A percentile compares a stretch with the other conserved stretches of the same genome.
phyloP scores from a whole-genome alignment of 2,888 invertebrate genomes.

The Polyommatus iphigenia region DNA sequence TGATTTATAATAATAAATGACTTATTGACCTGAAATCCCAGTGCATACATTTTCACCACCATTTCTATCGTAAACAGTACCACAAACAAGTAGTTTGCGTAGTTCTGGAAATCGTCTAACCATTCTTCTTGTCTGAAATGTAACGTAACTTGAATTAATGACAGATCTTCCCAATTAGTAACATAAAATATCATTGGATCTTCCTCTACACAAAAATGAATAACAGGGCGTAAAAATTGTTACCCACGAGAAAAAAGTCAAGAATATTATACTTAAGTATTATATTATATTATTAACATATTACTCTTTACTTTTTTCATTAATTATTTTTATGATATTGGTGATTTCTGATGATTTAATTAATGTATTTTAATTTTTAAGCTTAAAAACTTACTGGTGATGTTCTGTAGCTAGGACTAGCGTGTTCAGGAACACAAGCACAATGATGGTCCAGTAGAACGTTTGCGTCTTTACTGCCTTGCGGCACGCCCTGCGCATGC shows the following conservation, averaged over 20 bases:
- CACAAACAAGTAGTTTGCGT: slow-evolving; percentile 98
- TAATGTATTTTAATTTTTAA: too few species aligned
- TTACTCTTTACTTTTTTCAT: too few species aligned
- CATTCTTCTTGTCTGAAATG: slow-evolving; percentile 68
- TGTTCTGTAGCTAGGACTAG: slow-evolving; percentile 98
- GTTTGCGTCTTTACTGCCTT: slow-evolving; percentile 98
- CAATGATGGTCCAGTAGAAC: slow-evolving; percentile 99
- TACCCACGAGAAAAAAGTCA: too few species aligned
- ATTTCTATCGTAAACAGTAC: slow-evolving; percentile 99
- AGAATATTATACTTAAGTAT: too few species aligned
- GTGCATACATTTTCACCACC: slow-evolving; percentile 99
- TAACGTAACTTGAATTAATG: not conserved
- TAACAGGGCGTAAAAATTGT: too few species aligned
- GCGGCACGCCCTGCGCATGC: slow-evolving; percentile 94
- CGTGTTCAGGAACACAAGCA: slow-evolving; percentile 98
- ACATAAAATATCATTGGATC: too few species aligned
- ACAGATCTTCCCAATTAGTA: too few species aligned
- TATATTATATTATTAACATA: too few species aligned
- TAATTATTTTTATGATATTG: too few species aligned
- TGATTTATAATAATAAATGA: not conserved
- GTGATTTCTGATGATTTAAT: too few species aligned
- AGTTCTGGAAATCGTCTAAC: slow-evolving; percentile 97
- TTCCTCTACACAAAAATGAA: too few species aligned
- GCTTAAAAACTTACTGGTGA: slow-evolving; percentile 76
- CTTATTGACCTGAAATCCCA: slow-evolving; percentile 92